Percentiles rank a stretch among this genome's conserved stretches.
Evolutionary conservation across 2,113 vertebrate genomes (phyloP).

Genomic region (Chionis minor): DNA sequence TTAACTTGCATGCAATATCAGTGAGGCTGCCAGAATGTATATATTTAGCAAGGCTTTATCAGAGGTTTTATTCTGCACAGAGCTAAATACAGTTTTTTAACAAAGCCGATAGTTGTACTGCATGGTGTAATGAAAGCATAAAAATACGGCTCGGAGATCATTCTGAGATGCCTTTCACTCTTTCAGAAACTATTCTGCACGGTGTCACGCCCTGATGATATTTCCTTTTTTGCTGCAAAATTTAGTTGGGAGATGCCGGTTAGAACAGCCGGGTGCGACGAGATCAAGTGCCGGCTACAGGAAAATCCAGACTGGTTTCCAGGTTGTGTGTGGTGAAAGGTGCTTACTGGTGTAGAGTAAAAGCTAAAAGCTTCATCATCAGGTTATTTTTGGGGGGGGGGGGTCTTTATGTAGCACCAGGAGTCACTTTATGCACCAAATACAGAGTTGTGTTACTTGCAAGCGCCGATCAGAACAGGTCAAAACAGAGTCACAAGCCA

Average conservation of each 20-base stretch:
- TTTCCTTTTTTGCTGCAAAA: background rate
- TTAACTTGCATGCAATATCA: background rate
- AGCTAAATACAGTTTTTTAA: background rate
- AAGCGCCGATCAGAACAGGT: background rate
- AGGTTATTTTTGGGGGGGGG: background rate
- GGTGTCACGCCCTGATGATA: background rate
- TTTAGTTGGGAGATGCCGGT: background rate
- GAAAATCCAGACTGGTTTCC: background rate
- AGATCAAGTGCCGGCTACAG: too few species aligned
- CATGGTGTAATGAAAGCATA: background rate
- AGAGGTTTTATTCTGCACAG: background rate
- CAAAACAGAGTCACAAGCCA: background rate
- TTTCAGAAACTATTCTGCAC: background rate
- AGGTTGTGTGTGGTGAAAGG: background rate
- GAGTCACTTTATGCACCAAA: background rate
- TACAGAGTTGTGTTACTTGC: background rate
- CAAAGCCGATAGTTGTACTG: background rate
- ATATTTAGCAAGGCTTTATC: background rate
- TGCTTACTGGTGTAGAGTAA: background rate
- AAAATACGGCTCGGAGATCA: background rate
- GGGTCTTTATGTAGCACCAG: background rate
- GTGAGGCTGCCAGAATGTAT: background rate
- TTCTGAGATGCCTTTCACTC: background rate
- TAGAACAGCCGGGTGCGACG: background rate
- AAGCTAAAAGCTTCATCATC: background rate